These are phyloP conservation scores for Hormaphis cornu DNA, from an alignment of 1,140 invertebrate species.

Conservation along the genomic window DNA sequence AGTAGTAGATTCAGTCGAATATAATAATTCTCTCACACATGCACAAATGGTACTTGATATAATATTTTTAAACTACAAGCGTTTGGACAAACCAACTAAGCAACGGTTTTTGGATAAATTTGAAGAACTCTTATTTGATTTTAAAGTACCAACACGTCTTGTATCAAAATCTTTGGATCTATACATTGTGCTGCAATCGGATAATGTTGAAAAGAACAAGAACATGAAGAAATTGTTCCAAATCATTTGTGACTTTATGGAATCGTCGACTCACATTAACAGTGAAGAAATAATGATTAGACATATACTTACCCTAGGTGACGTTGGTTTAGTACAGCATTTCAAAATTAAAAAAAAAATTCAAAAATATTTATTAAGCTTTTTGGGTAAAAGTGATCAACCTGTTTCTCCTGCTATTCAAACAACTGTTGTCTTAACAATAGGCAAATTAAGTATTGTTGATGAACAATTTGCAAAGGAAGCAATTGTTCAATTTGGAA, in stretches of 20 bases:
- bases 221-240: background rate
- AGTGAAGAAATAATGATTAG: conserved; percentile 23
- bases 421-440: conserved; percentile 8
- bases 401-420: background rate
- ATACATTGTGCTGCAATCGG: background rate
- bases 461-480: conserved; percentile 23
- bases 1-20: background rate
- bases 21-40: background rate
- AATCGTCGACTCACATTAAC: background rate
- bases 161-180: conserved; percentile 17
- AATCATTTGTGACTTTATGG: background rate
- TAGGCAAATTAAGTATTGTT: conserved; percentile 23
- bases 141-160: conserved; percentile 14
- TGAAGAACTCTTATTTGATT: conserved; percentile 15
- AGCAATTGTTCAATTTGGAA: conserved; percentile 19
- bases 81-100: background rate
- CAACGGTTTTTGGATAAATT: background rate
- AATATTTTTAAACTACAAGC: conserved; percentile 5
- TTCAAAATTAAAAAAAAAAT: conserved; percentile 7
- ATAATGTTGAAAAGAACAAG: background rate
- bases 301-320: background rate
- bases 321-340: conserved; percentile 15
- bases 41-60: conserved; percentile 18
- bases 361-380: background rate
- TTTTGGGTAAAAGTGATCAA: background rate